Evolutionary conservation across 2,797 vertebrate species (phyloP).

Genomic region (Jordanella pulchra): DNA sequence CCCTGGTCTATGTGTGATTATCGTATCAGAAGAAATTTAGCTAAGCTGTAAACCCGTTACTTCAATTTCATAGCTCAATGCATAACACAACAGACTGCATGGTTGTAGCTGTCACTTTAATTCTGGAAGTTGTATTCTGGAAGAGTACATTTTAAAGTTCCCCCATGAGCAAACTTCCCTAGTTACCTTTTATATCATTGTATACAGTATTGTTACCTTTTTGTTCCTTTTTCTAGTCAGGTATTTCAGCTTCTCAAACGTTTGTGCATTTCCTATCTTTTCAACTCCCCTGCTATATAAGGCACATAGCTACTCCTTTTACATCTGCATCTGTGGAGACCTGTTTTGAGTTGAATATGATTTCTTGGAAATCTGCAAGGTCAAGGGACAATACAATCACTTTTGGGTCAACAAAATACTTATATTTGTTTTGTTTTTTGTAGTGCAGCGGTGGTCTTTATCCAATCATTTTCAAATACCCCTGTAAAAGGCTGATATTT

Average conservation of each 20-base stretch:
- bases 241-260: too few species aligned
- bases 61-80: not conserved
- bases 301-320: not conserved
- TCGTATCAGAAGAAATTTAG: not conserved
- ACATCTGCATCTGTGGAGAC: not conserved
- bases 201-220: too few species aligned
- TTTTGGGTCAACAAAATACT: not conserved
- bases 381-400: not conserved
- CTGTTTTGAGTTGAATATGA: not conserved
- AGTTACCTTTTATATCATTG: too few species aligned
- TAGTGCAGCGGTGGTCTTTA: not conserved
- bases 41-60: not conserved
- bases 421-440: not conserved
- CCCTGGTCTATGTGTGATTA: not conserved
- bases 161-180: too few species aligned
- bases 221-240: too few species aligned
- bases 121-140: not conserved
- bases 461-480: not conserved
- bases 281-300: not conserved
- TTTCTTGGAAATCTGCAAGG: not conserved
- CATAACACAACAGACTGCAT: not conserved
- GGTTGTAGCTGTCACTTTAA: not conserved
- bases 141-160: too few species aligned
- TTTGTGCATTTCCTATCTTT: not conserved
- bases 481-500: not conserved